Evolutionary conservation across 2,888 invertebrate species (phyloP).

Genomic region (Chorisops tibialis): DNA sequence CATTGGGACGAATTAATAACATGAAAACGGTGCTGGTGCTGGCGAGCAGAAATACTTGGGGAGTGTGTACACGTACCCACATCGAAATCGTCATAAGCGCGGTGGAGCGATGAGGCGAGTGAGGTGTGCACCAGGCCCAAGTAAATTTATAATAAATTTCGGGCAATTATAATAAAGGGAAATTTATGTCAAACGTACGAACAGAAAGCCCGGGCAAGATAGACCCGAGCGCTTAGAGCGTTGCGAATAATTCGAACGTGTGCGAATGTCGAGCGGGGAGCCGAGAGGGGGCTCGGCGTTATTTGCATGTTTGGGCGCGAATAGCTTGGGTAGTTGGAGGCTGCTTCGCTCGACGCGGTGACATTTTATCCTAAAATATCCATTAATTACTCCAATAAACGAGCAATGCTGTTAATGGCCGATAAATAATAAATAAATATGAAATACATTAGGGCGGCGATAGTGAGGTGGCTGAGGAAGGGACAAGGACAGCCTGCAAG

Average conservation of each 20-base stretch:
- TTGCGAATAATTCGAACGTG: slow-evolving; percentile 21
- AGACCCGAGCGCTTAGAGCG: slow-evolving; percentile 1
- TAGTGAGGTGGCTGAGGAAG: neutral
- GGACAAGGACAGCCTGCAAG: too few species aligned
- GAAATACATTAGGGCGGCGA: slow-evolving; percentile 31
- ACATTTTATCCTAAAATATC: slow-evolving; percentile 38
- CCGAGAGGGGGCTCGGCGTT: neutral
- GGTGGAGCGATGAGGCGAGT: neutral
- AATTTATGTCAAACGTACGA: slow-evolving; percentile 32
- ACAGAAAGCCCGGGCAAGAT: slow-evolving; percentile 2
- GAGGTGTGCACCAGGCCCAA: slow-evolving; percentile 16
- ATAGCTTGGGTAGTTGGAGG: neutral
- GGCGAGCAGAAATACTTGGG: too few species aligned
- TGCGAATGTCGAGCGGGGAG: slow-evolving; percentile 14
- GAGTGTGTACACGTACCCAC: neutral
- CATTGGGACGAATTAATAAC: slow-evolving; percentile 17
- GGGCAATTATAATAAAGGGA: slow-evolving; percentile 34
- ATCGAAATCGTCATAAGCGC: neutral
- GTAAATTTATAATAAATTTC: slow-evolving; percentile 34
- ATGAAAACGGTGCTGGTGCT: neutral
- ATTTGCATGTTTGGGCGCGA: neutral
- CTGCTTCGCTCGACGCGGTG: slow-evolving; percentile 22
- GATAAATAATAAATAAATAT: slow-evolving; percentile 39
- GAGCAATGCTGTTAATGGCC: slow-evolving; percentile 39
- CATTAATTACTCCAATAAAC: slow-evolving; percentile 39